Conservation (phyloP, 30 jellyfish, hydroid and myxozoan species). For the Hydra vulgaris region DNA sequence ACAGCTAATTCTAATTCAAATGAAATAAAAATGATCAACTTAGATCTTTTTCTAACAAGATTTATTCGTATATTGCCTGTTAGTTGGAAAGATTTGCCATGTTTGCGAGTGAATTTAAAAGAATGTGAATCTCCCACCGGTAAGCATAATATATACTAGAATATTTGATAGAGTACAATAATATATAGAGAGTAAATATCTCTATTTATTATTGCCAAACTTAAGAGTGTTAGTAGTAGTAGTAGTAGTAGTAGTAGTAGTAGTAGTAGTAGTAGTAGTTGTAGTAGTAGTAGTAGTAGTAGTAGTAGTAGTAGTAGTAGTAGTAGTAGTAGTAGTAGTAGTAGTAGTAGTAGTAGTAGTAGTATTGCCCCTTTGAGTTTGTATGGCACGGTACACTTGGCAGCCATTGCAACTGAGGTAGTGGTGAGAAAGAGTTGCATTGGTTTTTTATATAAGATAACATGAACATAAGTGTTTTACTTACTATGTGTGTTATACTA, state of each 20-base stretch:
- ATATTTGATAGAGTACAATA: not conserved
- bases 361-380: too few relatives aligned
- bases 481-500: too few relatives aligned
- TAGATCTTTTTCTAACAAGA: conserved; percentile 26
- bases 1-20: conserved; percentile 6
- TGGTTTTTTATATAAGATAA: too few relatives aligned
- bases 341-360: too few relatives aligned
- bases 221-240: not conserved
- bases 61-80: conserved; percentile 63
- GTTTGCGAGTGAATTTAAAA: conserved; percentile 77
- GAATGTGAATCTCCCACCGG: conserved; percentile 86
- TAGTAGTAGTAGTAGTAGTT: not conserved
- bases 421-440: too few relatives aligned
- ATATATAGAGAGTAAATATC: not conserved
- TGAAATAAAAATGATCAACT: not conserved
- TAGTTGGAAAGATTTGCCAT: conserved; percentile 65
- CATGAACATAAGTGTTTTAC: too few relatives aligned
- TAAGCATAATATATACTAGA: too few relatives aligned
- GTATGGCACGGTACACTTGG: too few relatives aligned
- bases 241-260: not conserved
- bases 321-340: too few relatives aligned
- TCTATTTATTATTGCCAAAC: not conserved
- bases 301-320: too few relatives aligned
- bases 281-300: too few relatives aligned
- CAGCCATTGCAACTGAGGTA: too few relatives aligned